Base-by-base conservation (phyloP, 1,140 invertebrate genomes). In the Lordiphosa clarofinis region DNA sequence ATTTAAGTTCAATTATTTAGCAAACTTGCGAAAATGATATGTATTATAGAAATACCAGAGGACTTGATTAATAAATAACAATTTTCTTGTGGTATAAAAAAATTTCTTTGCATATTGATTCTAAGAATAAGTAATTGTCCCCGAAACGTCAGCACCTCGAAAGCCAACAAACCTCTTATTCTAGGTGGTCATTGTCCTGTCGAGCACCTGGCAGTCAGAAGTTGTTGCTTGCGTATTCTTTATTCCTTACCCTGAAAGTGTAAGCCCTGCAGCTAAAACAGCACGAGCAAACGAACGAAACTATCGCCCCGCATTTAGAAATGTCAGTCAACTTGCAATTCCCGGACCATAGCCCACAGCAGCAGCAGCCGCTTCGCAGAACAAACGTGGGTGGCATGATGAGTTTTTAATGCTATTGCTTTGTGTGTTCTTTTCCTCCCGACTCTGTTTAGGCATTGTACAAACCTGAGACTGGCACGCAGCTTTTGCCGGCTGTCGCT, bases 321-420 rank as follows among this genome's bases (percentile, higher is more conserved):
- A 53, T 67, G 64, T 67, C 63, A 67, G 64, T 67, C 55, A 67
- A 67, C 64, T 64, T 24, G 63, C 55, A 37, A 59, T 53, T 53
- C 63, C 63, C 55, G 56, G 35, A 50, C 53, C 28, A 9, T 35
- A 40, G 56, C 37, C 55, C 13, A 19, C 39, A 39, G 19, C 37
- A 49, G 47, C 55, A 46, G n/a, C n/a, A n/a, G n/a, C n/a, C n/a
- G 40, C 47, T 59, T 47, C 58, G 59, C 59, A 63, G 38, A 48
- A 37, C 28, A 46, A 46, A 31, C 43, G 43, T 46, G 43, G 15
- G 43, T 55, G 54, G 59, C 38, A 59, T 75, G 72, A 75, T 75
- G 72, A 65, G 72, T 75, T 75, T 70, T 75, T 75, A 75, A 75
- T 75, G 66, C 72, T 44, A 28, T 7, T 28, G 72, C 65, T 61